phyloP scores from a whole-genome alignment of 2,797 vertebrate genomes.

The Anguilla obscura region DNA sequence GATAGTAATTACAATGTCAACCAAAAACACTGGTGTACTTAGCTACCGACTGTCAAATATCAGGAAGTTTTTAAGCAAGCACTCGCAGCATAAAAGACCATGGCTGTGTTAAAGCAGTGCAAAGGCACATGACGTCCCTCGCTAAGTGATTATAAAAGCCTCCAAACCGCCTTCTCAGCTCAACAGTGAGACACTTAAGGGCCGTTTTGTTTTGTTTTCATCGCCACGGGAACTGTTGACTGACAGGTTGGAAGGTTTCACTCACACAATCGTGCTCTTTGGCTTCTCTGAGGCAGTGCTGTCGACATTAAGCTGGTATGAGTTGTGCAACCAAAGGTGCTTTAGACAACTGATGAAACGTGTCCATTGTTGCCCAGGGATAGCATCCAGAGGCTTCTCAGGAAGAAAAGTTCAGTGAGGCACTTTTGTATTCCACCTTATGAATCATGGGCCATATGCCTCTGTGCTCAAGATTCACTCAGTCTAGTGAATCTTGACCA shows the following conservation, averaged over 20 bases:
- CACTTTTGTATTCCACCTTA: neutral
- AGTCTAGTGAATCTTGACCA: neutral
- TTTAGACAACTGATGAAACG: neutral
- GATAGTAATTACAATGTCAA: neutral
- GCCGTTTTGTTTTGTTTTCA: conserved; percentile 1
- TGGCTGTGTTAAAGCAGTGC: neutral
- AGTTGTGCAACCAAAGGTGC: neutral
- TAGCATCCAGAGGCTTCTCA: neutral
- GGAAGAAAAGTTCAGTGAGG: neutral
- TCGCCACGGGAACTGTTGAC: neutral
- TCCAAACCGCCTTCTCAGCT: neutral
- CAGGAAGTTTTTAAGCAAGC: neutral
- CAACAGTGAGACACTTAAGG: neutral
- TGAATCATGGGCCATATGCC: neutral
- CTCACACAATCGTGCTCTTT: neutral
- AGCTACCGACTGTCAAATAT: neutral
- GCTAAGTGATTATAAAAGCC: neutral
- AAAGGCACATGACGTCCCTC: neutral
- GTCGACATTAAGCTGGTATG: neutral
- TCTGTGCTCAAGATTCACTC: neutral
- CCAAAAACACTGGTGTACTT: neutral
- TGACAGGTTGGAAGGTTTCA: neutral
- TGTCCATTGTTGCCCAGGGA: neutral
- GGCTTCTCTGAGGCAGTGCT: neutral
- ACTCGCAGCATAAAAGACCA: neutral